Conservation (phyloP, 2,797 vertebrate genomes). For the Clarias laeviceps region DNA sequence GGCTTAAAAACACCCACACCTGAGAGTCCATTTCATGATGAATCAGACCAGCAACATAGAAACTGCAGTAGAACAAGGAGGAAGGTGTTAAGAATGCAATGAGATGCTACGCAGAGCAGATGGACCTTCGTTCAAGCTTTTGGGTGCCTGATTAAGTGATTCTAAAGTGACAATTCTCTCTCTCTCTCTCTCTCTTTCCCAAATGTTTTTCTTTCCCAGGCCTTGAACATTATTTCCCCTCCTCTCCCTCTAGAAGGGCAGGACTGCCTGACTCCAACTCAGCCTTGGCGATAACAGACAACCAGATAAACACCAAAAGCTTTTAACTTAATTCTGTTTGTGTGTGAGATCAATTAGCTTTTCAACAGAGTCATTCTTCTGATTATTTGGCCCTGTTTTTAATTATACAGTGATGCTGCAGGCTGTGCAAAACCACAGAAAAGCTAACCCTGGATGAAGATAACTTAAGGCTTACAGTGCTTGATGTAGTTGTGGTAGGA, state of each 20-base stretch:
- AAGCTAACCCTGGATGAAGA: slow-evolving; percentile 35
- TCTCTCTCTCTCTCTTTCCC: slow-evolving; percentile 24
- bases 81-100: slow-evolving; percentile 63
- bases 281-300: slow-evolving; percentile 49
- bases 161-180: slow-evolving; percentile 42
- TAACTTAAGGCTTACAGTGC: slow-evolving; percentile 36
- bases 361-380: slow-evolving; percentile 74
- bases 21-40: slow-evolving; percentile 40
- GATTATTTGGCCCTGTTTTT: slow-evolving; percentile 78
- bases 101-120: slow-evolving; percentile 69
- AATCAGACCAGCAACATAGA: slow-evolving; percentile 39
- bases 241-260: slow-evolving; percentile 39
- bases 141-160: slow-evolving; percentile 70
- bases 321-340: slow-evolving; percentile 78
- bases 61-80: slow-evolving; percentile 38
- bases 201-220: slow-evolving; percentile 31
- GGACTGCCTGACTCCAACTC: slow-evolving; percentile 41
- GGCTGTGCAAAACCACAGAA: slow-evolving; percentile 43
- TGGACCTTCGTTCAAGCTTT: slow-evolving; percentile 66
- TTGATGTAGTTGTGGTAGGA: slow-evolving; percentile 37
- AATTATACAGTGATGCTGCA: slow-evolving; percentile 70
- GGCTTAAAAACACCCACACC: slow-evolving; percentile 37
- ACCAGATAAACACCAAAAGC: slow-evolving; percentile 58
- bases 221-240: slow-evolving; percentile 37
- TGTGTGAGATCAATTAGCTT: slow-evolving; percentile 79